phyloP scores from a whole-genome alignment of 2,888 invertebrate species.

The Agrochola litura region DNA sequence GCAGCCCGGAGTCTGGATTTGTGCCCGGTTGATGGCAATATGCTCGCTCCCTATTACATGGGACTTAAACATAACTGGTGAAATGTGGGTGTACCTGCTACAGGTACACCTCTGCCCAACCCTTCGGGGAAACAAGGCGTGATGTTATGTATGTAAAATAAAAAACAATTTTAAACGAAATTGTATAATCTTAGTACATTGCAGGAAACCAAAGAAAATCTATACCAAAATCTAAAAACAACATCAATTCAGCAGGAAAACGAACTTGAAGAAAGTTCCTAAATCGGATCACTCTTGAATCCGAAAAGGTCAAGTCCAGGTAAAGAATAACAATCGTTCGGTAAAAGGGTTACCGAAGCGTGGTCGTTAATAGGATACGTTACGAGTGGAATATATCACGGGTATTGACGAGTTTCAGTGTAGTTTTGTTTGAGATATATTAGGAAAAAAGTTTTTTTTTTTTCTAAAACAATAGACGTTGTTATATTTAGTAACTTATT shows the following conservation, averaged over 20 bases:
- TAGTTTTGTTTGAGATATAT: constrained; percentile 11
- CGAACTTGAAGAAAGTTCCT: neutral
- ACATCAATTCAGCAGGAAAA: neutral
- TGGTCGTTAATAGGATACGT: constrained; percentile 12
- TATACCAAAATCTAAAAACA: neutral
- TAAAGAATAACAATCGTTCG: constrained; percentile 37
- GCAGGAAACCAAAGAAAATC: neutral
- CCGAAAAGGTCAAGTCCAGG: constrained; percentile 32
- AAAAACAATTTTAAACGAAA: no score
- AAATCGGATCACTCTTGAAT: constrained; percentile 33
- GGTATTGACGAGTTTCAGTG: constrained; percentile 23
- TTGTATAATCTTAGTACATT: neutral
- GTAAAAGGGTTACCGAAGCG: constrained; percentile 25
- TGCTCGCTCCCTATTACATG: no score
- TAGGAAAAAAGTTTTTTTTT: neutral
- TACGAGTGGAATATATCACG: neutral
- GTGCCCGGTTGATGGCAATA: no score
- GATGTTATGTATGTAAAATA: no score
- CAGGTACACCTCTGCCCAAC: no score
- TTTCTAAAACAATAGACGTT: no score
- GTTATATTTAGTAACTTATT: neutral
- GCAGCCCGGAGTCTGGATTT: no score
- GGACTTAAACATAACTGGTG: no score
- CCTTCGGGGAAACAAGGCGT: no score
- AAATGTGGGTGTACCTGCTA: no score